phyloP scores from a whole-genome alignment of 1,140 invertebrate genomes.

The Papilio polyxenes region DNA sequence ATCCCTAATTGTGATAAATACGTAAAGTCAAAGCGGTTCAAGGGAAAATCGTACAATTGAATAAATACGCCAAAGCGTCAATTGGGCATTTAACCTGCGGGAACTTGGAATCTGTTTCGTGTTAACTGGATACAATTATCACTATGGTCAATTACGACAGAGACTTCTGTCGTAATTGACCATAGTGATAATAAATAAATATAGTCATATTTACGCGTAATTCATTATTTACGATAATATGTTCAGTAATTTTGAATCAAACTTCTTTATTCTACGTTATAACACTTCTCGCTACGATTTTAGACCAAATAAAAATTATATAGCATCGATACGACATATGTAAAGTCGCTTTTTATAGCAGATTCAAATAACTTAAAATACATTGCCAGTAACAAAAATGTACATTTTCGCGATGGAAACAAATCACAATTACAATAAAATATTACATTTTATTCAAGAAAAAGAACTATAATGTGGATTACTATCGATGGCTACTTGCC shows the following conservation, averaged over 20 bases:
- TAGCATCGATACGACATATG: too few relatives aligned
- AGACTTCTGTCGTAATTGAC: too few relatives aligned
- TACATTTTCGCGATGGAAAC: background rate
- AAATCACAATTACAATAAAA: background rate
- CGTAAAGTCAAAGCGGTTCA: conserved; percentile 49
- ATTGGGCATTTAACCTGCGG: conserved; percentile 48
- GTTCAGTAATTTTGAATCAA: background rate
- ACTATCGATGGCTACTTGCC: background rate
- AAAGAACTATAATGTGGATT: background rate
- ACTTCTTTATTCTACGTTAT: too few relatives aligned
- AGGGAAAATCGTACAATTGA: conserved; percentile 58
- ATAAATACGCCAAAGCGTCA: conserved; percentile 53
- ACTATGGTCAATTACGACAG: background rate
- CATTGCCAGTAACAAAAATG: background rate
- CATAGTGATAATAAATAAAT: too few relatives aligned
- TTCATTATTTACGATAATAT: background rate
- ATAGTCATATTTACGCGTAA: background rate
- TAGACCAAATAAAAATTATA: too few relatives aligned
- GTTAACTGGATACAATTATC: conserved; percentile 23
- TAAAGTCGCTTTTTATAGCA: too few relatives aligned
- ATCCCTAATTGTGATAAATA: conserved; percentile 34
- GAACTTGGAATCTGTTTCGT: conserved; percentile 37
- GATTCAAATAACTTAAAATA: too few relatives aligned
- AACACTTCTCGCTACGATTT: too few relatives aligned
- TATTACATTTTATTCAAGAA: background rate